Percentiles rank a stretch among this genome's conserved stretches.
These are phyloP conservation scores for Thymallus thymallus DNA, from an alignment of 2,113 vertebrate genomes.

Conservation along the genomic window DNA sequence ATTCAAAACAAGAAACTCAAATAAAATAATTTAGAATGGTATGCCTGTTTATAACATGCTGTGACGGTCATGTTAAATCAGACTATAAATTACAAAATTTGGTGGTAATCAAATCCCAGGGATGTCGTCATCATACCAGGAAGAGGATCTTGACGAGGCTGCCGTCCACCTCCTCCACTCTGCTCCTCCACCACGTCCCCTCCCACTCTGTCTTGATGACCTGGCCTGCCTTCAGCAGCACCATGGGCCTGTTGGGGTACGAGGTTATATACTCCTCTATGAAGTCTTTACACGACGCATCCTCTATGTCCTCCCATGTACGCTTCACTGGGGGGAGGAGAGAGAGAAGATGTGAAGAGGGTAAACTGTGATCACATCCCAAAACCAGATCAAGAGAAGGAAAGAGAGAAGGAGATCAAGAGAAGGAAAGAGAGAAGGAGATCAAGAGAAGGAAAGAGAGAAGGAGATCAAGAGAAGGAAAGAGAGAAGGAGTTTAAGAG, in stretches of 20 bases:
- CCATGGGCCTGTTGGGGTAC: constrained; percentile 97
- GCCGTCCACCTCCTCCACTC: constrained; percentile 95
- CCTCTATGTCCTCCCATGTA: constrained; percentile 96
- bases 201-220: constrained; percentile 99
- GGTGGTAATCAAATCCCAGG: no score
- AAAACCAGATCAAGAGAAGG: not conserved
- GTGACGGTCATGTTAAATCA: no score
- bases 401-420: not conserved
- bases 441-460: not conserved
- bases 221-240: constrained; percentile 90
- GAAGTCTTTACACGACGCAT: constrained; percentile 91
- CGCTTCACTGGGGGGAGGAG: constrained; percentile 78
- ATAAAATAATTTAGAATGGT: no score
- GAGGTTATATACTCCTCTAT: constrained; percentile 96
- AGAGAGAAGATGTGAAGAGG: not conserved
- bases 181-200: constrained; percentile 98
- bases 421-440: no score
- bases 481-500: not conserved
- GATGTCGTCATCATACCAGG: constrained; percentile 76
- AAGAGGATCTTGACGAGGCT: constrained; percentile 98
- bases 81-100: not conserved
- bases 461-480: not conserved
- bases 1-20: not conserved
- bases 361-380: not conserved
- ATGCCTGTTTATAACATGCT: no score